These are phyloP conservation scores for Cepaea hortensis DNA, from an alignment of 2,888 invertebrate species.

Conservation along the genomic window DNA sequence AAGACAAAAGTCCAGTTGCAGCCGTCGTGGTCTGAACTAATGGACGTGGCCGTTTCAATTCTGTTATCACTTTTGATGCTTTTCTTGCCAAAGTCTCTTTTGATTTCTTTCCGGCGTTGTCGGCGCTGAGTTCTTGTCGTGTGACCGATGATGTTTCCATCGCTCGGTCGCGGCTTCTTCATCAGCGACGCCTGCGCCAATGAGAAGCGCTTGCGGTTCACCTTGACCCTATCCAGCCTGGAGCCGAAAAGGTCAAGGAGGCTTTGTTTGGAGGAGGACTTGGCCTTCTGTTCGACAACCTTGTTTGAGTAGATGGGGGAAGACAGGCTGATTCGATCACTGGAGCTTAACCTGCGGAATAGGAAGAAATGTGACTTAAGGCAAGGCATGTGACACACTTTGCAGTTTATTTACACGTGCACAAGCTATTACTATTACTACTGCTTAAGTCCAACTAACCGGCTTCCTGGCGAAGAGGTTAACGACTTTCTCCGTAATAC, in stretches of 20 bases:
- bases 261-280: constrained; percentile 82
- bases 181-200: constrained; percentile 80
- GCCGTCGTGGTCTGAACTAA: constrained; percentile 81
- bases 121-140: constrained; percentile 80
- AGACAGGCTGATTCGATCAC: constrained; percentile 77
- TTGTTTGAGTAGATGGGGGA: constrained; percentile 77
- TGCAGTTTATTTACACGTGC: no score
- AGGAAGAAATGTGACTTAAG: neutral
- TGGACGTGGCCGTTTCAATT: constrained; percentile 70
- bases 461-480: no score
- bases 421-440: no score
- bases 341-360: constrained; percentile 77
- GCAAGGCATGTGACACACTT: no score
- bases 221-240: constrained; percentile 78
- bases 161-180: constrained; percentile 81
- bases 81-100: constrained; percentile 75
- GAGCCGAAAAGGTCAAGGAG: constrained; percentile 86
- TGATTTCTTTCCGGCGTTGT: constrained; percentile 76
- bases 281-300: constrained; percentile 73
- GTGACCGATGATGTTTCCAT: constrained; percentile 79
- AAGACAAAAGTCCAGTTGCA: constrained; percentile 90
- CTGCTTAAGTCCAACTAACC: no score
- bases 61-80: constrained; percentile 57
- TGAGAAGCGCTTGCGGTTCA: constrained; percentile 82
- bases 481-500: no score